phyloP scores from a whole-genome alignment of 2,113 vertebrate species.

The Trinectes maculatus region DNA sequence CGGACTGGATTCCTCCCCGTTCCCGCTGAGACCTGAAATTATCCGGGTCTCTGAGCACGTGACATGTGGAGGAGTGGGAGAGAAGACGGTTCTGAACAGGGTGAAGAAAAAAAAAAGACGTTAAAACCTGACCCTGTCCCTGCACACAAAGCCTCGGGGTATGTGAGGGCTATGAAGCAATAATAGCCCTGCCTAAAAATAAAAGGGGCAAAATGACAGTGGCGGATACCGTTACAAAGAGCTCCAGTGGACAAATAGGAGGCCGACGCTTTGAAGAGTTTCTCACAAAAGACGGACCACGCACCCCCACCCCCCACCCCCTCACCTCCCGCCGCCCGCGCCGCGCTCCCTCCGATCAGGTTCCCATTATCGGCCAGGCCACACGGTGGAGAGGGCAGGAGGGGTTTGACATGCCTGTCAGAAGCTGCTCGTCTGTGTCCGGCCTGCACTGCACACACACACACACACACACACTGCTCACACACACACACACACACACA shows the following conservation, averaged over 20 bases:
- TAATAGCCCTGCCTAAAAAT: slow-evolving; percentile 75
- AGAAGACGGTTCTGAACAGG: slow-evolving; percentile 8
- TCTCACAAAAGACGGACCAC: slow-evolving; percentile 67
- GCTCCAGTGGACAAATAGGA: slow-evolving; percentile 65
- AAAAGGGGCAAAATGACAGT: slow-evolving; percentile 79
- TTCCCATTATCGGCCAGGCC: slow-evolving; percentile 63
- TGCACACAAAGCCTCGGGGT: slow-evolving; percentile 67
- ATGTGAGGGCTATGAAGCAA: slow-evolving; percentile 62
- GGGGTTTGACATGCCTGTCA: slow-evolving; percentile 64
- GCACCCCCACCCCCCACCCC: not conserved
- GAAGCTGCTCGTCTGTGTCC: slow-evolving; percentile 60
- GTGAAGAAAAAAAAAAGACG: slow-evolving; percentile 16
- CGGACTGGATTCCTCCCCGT: not conserved
- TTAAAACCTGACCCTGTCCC: slow-evolving; percentile 66
- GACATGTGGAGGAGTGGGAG: slow-evolving; percentile 31
- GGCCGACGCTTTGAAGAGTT: slow-evolving; percentile 70
- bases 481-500: not conserved
- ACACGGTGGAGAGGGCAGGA: slow-evolving; percentile 53
- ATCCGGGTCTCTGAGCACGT: slow-evolving; percentile 26
- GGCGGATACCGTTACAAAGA: slow-evolving; percentile 77
- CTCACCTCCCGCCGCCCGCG: slow-evolving; percentile 23
- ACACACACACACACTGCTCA: not conserved
- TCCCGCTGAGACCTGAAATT: slow-evolving; percentile 35
- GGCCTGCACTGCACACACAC: not conserved
- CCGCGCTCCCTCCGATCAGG: slow-evolving; percentile 43